Percentiles rank a stretch among this genome's conserved stretches.
phyloP scores from a whole-genome alignment of 2,888 invertebrate genomes.

The Formica aserva region DNA sequence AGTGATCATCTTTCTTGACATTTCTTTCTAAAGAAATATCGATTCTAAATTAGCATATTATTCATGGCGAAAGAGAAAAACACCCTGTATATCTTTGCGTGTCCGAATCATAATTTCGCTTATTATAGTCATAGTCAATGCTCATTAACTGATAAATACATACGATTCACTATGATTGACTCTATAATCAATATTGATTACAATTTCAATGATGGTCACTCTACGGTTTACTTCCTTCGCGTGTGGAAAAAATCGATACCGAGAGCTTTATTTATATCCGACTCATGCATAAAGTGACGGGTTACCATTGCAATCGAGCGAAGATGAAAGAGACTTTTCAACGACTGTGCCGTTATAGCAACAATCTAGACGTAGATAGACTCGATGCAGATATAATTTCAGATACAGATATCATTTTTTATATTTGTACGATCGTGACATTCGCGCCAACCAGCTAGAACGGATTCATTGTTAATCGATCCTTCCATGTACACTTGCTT shows the following conservation, averaged over 20 bases:
- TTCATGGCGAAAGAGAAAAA: background rate
- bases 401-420: background rate
- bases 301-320: slow-evolving; percentile 39
- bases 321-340: slow-evolving; percentile 23
- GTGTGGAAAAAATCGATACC: slow-evolving; percentile 74
- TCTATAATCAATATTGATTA: slow-evolving; percentile 75
- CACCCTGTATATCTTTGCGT: background rate
- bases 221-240: slow-evolving; percentile 68
- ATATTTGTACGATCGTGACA: slow-evolving; percentile 22
- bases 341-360: background rate
- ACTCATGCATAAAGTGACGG: slow-evolving; percentile 42
- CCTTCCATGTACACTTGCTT: background rate
- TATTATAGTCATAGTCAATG: background rate
- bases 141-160: slow-evolving; percentile 53
- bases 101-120: slow-evolving; percentile 33
- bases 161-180: slow-evolving; percentile 51
- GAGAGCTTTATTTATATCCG: slow-evolving; percentile 74
- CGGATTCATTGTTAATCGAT: slow-evolving; percentile 7
- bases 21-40: background rate
- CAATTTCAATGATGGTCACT: slow-evolving; percentile 73
- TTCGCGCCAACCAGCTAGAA: slow-evolving; percentile 8
- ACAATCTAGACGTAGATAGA: background rate
- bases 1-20: background rate
- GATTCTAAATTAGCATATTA: background rate
- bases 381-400: background rate